Base-by-base conservation (phyloP, 53 echinoderm and acorn worm species). In the Pentamera pediparva region DNA sequence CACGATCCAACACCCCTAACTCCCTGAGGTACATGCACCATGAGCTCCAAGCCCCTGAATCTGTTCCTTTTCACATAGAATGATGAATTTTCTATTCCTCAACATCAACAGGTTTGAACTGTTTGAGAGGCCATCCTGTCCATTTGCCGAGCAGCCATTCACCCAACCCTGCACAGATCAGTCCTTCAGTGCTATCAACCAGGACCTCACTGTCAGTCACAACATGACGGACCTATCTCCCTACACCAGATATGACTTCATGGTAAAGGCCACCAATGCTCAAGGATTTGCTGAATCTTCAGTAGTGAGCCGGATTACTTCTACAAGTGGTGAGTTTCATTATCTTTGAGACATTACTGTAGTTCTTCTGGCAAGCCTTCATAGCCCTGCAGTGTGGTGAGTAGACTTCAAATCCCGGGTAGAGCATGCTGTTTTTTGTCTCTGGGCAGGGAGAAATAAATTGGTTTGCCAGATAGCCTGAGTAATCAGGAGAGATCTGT, bases 221-320 rank as follows among this genome's bases (percentile, higher is more conserved):
- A 96, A 91, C 67, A 74, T 78, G 27, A 88, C 91, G n/a, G 91
- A 76, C 38, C 80, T 98, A 20, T 67, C 41, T 30, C 91, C 98
- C 5, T 98, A 98, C 86, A 89, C 98, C 47, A 82, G 75, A 39
- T 98, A 98, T 70, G 89, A 88, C 69, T 98, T 91, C 74, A 73
- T 75, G 22, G 89, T 92, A 35, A 78, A 33, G 50, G 98, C 89
- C 13, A 78, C 69, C 39, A 98, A 98, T 75, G 76, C 36, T 18
- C 84, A 75, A 29, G 98, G 89, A 4, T 26, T 34, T 31, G 80
- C 81, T 20, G 75, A 84, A 54, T 94, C 94, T 4, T 56, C 85
- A 25, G 48, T 61, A 0, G 72, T 73, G 4, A 58, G 75, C 11
- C 77, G 72, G 43, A 85, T 75, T 11, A 94, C 94, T 19, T 78